A percentile compares a stretch with the other conserved stretches of the same genome.
These are phyloP conservation scores for Potamilus streckersoni DNA, from an alignment of 1,140 invertebrate species.

Conservation along the genomic window DNA sequence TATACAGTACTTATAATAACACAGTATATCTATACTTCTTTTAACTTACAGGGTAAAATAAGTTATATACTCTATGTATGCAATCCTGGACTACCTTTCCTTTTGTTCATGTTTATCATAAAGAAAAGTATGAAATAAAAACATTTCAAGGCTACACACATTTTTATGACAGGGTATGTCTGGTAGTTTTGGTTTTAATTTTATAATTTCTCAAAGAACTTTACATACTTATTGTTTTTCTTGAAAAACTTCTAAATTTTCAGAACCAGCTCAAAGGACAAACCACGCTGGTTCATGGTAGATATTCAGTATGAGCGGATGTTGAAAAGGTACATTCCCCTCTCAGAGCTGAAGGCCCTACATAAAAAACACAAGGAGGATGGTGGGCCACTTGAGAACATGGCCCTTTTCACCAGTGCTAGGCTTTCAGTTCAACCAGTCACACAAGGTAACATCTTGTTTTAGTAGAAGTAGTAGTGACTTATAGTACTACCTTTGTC, in stretches of 20 bases:
- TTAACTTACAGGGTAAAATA: too few relatives aligned
- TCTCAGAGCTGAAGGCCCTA: constrained; percentile 60
- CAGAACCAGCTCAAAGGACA: constrained; percentile 47
- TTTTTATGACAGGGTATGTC: too few relatives aligned
- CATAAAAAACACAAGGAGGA: constrained; percentile 56
- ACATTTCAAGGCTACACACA: too few relatives aligned
- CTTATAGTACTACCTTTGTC: neutral
- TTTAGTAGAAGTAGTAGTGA: neutral
- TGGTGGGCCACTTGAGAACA: constrained; percentile 56
- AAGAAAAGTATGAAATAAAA: too few relatives aligned
- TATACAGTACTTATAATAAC: too few relatives aligned
- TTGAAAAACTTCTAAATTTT: constrained; percentile 9
- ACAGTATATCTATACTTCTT: too few relatives aligned
- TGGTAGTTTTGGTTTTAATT: too few relatives aligned
- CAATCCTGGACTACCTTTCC: too few relatives aligned
- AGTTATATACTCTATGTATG: too few relatives aligned
- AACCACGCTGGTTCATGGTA: constrained; percentile 65
- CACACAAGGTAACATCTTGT: constrained; percentile 40
- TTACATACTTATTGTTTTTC: neutral
- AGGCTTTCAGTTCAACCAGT: constrained; percentile 62
- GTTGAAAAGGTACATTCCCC: constrained; percentile 60
- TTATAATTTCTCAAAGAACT: neutral
- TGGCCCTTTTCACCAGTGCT: constrained; percentile 59
- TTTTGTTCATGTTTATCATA: too few relatives aligned
- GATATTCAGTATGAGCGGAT: constrained; percentile 61